Percentiles rank a stretch among this genome's conserved stretches.
These are phyloP conservation scores for Melanotaenia parkinsoni DNA, from an alignment of 2,797 vertebrate genomes.

Conservation along the genomic window DNA sequence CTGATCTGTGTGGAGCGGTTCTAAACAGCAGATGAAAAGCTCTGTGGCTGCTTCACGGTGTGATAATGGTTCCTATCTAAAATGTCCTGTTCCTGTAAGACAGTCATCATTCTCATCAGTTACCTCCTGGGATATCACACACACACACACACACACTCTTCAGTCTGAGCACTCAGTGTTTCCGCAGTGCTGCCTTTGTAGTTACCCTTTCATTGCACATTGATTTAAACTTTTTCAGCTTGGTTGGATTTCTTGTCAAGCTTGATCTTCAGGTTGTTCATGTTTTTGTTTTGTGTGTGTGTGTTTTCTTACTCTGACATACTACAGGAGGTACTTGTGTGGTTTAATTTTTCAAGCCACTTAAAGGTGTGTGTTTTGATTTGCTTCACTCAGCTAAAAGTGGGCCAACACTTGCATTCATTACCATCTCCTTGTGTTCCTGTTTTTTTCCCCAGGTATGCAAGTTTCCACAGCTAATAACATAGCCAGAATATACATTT, in stretches of 20 bases:
- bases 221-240: conserved; percentile 17
- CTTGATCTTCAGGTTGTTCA: conserved; percentile 24
- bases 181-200: background rate
- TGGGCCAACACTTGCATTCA: conserved; percentile 66
- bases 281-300: conserved; percentile 13
- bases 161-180: conserved; percentile 2
- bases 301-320: background rate
- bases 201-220: background rate
- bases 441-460: conserved; percentile 34
- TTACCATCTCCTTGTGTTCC: conserved; percentile 28
- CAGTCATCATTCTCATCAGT: conserved; percentile 50
- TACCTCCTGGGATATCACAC: conserved; percentile 26
- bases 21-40: conserved; percentile 43
- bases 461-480: conserved; percentile 12
- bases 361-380: conserved; percentile 42
- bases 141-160: background rate
- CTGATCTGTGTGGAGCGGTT: conserved; percentile 1
- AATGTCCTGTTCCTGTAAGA: conserved; percentile 50
- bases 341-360: conserved; percentile 20
- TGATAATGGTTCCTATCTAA: conserved; percentile 49
- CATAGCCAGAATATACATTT: conserved; percentile 16
- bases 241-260: conserved; percentile 20
- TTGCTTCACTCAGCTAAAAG: conserved; percentile 38
- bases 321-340: background rate
- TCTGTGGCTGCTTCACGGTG: conserved; percentile 32